phyloP scores from a whole-genome alignment of 2,113 vertebrate species.

The Nymphicus hollandicus region DNA sequence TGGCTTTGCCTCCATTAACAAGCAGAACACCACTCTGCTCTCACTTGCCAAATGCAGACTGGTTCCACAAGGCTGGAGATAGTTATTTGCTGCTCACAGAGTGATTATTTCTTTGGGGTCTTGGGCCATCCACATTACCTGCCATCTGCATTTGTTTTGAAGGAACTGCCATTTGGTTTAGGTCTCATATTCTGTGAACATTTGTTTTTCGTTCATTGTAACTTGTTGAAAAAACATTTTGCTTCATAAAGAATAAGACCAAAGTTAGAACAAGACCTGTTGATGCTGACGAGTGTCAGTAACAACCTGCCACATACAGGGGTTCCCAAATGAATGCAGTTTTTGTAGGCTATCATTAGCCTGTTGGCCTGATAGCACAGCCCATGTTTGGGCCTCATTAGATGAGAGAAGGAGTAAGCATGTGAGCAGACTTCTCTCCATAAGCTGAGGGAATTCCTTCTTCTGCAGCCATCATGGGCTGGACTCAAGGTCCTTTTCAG shows the following conservation, averaged over 20 bases:
- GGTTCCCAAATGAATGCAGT: neutral
- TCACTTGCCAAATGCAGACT: neutral
- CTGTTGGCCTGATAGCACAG: neutral
- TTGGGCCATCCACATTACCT: accelerated
- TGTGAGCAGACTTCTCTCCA: neutral
- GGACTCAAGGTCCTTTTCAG: neutral
- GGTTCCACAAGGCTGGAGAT: neutral
- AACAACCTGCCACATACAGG: neutral
- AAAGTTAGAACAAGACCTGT: neutral
- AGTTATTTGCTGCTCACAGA: neutral
- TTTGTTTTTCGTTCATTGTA: neutral
- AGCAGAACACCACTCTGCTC: neutral
- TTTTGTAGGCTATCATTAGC: neutral
- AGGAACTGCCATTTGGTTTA: neutral
- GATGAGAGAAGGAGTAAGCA: neutral
- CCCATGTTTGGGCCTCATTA: accelerated
- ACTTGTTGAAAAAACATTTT: neutral
- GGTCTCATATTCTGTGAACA: neutral
- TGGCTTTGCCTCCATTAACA: neutral
- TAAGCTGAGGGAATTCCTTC: neutral
- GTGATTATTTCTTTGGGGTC: neutral
- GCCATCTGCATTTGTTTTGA: neutral
- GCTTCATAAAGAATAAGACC: neutral
- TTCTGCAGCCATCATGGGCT: neutral
- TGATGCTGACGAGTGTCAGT: neutral